phyloP scores from a whole-genome alignment of 2,113 vertebrate genomes.

The Paramormyrops kingsleyae region DNA sequence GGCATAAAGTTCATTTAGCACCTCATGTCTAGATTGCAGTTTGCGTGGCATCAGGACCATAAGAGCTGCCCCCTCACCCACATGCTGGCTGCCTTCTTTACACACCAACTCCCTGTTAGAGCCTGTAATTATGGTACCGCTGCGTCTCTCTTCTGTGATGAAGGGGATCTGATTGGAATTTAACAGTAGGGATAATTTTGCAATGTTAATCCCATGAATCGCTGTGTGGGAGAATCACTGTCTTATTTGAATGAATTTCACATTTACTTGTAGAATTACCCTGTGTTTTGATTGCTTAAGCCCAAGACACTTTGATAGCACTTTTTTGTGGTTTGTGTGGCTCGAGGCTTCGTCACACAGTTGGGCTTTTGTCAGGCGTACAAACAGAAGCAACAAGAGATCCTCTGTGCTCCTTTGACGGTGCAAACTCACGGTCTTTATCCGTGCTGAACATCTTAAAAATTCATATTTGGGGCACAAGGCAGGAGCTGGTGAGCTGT shows the following conservation, averaged over 20 bases:
- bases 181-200: not conserved
- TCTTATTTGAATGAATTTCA: not conserved
- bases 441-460: not conserved
- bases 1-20: not conserved
- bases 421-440: not conserved
- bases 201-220: not conserved
- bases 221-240: not conserved
- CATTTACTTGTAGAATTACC: not conserved
- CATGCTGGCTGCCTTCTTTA: not conserved
- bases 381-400: not conserved
- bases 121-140: constrained; percentile 4
- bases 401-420: not conserved
- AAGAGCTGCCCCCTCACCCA: too few relatives aligned
- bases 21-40: not conserved
- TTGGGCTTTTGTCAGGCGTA: not conserved
- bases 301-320: not conserved
- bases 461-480: not conserved
- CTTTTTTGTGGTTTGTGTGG: not conserved
- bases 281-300: not conserved
- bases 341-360: not conserved
- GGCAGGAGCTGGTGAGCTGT: not conserved
- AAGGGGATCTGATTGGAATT: not conserved
- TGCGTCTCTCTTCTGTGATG: not conserved
- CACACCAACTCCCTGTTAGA: not conserved
- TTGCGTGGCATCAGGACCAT: not conserved